Percentiles rank a stretch among this genome's conserved stretches.
phyloP scores from a whole-genome alignment of 2,797 vertebrate species.

The Catamblyrhynchus diadema region DNA sequence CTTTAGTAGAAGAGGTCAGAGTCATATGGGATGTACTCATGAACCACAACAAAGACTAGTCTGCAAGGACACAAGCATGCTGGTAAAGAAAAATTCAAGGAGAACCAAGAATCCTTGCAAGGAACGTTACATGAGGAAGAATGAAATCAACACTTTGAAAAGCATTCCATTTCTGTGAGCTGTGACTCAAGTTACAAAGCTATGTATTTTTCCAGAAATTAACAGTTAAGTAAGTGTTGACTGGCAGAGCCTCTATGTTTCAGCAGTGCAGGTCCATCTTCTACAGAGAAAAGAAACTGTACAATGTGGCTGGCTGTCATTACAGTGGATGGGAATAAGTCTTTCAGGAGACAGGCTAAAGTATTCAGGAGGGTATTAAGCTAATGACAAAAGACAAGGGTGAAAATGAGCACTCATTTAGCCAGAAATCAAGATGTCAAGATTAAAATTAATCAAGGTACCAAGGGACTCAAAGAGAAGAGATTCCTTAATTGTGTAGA shows the following conservation, averaged over 20 bases:
- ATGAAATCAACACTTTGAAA: background rate
- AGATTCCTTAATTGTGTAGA: slow-evolving; percentile 63
- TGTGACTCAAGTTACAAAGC: background rate
- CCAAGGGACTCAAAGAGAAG: slow-evolving; percentile 57
- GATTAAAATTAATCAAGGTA: slow-evolving; percentile 70
- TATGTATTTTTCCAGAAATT: background rate
- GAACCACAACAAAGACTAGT: background rate
- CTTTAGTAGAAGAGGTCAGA: background rate
- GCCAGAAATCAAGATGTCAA: slow-evolving; percentile 71
- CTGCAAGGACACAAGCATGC: background rate
- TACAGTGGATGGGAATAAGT: slow-evolving; percentile 42
- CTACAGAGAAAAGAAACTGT: background rate
- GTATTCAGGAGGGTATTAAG: slow-evolving; percentile 70
- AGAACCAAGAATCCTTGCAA: background rate
- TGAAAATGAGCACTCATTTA: slow-evolving; percentile 71
- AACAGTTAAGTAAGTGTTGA: background rate
- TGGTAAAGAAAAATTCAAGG: background rate
- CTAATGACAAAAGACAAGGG: slow-evolving; percentile 69
- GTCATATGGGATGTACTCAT: background rate
- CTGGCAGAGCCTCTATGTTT: background rate
- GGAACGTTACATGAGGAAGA: background rate
- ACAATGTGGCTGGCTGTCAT: background rate
- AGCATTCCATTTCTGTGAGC: background rate
- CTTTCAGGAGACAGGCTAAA: slow-evolving; percentile 60
- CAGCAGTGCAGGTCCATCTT: background rate